These are phyloP conservation scores for Conchocele bisecta DNA, from an alignment of 2,888 invertebrate species.

Conservation along the genomic window DNA sequence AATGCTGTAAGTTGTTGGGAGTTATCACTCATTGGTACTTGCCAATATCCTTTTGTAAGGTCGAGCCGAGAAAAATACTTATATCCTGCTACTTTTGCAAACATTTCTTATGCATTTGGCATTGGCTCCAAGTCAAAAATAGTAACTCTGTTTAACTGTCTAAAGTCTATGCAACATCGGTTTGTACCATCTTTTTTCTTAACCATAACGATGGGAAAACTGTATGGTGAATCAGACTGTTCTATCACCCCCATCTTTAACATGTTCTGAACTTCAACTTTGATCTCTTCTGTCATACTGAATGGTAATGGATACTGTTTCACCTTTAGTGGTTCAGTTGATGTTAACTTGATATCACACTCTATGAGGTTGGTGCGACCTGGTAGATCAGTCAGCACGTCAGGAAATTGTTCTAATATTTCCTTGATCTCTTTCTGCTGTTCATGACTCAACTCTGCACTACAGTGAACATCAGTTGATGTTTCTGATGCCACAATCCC, in stretches of 20 bases:
- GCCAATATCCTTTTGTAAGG: slow-evolving; percentile 51
- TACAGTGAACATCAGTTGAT: slow-evolving; percentile 1
- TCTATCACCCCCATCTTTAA: slow-evolving; percentile 46
- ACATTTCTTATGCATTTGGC: slow-evolving; percentile 41
- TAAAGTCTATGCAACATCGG: slow-evolving; percentile 47
- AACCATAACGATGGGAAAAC: slow-evolving; percentile 42
- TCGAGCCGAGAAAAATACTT: slow-evolving; percentile 40
- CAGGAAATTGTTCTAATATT: slow-evolving; percentile 12
- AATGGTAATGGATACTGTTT: slow-evolving; percentile 38
- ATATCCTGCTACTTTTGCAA: slow-evolving; percentile 16
- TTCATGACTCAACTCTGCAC: background rate
- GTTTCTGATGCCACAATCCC: background rate
- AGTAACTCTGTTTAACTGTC: slow-evolving; percentile 47
- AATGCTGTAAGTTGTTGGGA: slow-evolving; percentile 33
- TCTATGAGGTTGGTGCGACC: slow-evolving; percentile 17
- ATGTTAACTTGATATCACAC: slow-evolving; percentile 22
- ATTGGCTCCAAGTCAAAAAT: slow-evolving; percentile 56
- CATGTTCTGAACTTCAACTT: slow-evolving; percentile 34
- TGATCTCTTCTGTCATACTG: slow-evolving; percentile 11
- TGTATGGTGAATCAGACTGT: slow-evolving; percentile 39
- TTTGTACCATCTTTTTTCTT: slow-evolving; percentile 48
- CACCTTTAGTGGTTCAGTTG: slow-evolving; percentile 19
- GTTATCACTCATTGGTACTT: slow-evolving; percentile 34
- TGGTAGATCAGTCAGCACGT: slow-evolving; percentile 29
- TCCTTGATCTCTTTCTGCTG: background rate